Conservation (phyloP, 2,888 invertebrate genomes). For the Conomelus anceps region DNA sequence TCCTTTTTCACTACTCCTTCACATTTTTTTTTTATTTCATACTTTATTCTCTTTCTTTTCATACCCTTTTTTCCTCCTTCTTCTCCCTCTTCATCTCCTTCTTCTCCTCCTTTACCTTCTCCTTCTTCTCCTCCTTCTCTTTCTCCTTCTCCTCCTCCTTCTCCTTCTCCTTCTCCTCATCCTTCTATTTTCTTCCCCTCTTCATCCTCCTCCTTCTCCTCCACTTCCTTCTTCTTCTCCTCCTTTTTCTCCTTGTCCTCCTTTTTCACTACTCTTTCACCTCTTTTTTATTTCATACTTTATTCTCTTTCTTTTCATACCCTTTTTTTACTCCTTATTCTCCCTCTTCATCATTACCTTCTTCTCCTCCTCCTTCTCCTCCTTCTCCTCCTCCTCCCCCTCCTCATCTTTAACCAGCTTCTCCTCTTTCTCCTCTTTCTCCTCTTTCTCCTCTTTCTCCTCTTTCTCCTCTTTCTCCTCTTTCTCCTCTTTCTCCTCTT, state of each 20-base stretch:
- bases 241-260: too few relatives aligned
- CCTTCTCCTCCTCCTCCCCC: background rate
- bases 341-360: background rate
- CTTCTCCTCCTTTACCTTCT: background rate
- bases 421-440: background rate
- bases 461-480: background rate
- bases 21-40: too few relatives aligned
- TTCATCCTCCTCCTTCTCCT: too few relatives aligned
- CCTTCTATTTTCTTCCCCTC: too few relatives aligned
- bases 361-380: background rate
- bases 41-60: too few relatives aligned
- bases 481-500: background rate
- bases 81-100: background rate
- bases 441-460: background rate
- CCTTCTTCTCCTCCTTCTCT: background rate
- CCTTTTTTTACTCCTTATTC: background rate
- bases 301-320: background rate
- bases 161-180: background rate
- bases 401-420: background rate
- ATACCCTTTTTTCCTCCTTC: background rate
- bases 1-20: background rate
- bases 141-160: background rate
- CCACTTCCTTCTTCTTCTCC: too few relatives aligned
- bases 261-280: too few relatives aligned
- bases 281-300: too few relatives aligned